These are phyloP conservation scores for Chymomyza fuscimana DNA, from an alignment of 2,888 invertebrate species.

Conservation along the genomic window DNA sequence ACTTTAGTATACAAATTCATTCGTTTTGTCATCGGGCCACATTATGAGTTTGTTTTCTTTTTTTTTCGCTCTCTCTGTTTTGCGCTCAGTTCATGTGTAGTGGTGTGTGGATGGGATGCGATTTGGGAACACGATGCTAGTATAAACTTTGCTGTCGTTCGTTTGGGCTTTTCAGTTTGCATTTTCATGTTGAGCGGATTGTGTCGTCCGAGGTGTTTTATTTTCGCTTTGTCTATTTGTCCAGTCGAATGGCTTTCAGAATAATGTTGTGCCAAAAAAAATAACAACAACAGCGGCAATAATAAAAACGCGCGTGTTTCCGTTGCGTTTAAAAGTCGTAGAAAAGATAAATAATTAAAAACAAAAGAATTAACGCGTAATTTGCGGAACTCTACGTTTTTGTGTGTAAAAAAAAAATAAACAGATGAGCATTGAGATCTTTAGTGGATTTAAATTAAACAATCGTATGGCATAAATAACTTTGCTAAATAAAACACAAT, in stretches of 20 bases:
- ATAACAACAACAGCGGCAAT: background rate
- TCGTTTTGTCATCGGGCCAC: background rate
- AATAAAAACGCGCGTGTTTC: constrained; percentile 8
- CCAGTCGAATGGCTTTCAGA: background rate
- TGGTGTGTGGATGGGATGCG: background rate
- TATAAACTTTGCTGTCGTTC: background rate
- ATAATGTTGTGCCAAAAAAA: background rate
- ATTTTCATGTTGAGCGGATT: constrained; percentile 11
- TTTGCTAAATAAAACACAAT: too few species aligned
- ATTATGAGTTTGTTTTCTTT: background rate
- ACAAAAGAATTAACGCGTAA: background rate
- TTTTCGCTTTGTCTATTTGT: background rate
- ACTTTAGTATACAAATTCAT: constrained; percentile 3
- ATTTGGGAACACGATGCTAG: background rate
- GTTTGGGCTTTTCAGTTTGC: constrained; percentile 13
- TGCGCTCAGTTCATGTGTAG: background rate
- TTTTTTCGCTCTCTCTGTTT: background rate
- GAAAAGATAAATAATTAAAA: background rate
- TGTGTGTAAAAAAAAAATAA: background rate
- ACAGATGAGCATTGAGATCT: background rate
- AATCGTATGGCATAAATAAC: background rate
- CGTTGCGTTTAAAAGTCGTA: constrained; percentile 4
- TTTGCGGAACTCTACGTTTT: background rate
- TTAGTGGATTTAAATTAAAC: background rate
- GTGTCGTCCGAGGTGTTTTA: background rate